These are phyloP conservation scores for Macheiramphus alcinus DNA, from an alignment of 2,113 vertebrate species.

Conservation along the genomic window DNA sequence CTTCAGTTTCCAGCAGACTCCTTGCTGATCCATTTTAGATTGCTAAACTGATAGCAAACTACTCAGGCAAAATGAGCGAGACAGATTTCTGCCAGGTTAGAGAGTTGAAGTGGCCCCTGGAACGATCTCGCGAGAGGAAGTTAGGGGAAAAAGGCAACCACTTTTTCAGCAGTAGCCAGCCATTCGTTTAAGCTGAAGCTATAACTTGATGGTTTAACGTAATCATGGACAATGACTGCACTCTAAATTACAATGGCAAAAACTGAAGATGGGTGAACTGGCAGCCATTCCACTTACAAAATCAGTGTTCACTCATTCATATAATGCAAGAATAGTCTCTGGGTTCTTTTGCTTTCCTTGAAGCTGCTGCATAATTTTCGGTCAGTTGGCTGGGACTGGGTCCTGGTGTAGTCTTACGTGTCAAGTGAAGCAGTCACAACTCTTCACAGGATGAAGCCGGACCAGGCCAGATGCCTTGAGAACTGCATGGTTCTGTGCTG, in stretches of 20 bases:
- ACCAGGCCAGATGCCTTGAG: not conserved
- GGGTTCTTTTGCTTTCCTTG: not conserved
- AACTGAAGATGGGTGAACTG: not conserved
- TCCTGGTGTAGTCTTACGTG: not conserved
- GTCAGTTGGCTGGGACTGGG: not conserved
- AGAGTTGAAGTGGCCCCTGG: not conserved
- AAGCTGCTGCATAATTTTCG: not conserved
- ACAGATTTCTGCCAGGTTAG: not conserved
- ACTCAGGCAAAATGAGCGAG: not conserved
- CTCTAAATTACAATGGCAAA: not conserved
- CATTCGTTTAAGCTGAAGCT: not conserved
- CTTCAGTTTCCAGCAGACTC: not conserved
- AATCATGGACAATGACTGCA: not conserved
- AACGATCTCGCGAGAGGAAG: not conserved
- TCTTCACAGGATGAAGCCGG: not conserved
- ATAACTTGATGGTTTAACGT: not conserved
- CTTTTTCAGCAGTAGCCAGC: not conserved
- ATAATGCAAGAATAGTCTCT: not conserved
- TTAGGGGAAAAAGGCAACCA: not conserved
- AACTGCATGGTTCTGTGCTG: not conserved
- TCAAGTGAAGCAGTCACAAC: not conserved
- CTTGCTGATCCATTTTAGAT: not conserved
- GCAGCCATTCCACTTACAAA: not conserved
- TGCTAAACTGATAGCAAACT: not conserved
- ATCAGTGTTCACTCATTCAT: not conserved